phyloP scores from a whole-genome alignment of 1,140 invertebrate genomes.

The Dendroctonus valens region DNA sequence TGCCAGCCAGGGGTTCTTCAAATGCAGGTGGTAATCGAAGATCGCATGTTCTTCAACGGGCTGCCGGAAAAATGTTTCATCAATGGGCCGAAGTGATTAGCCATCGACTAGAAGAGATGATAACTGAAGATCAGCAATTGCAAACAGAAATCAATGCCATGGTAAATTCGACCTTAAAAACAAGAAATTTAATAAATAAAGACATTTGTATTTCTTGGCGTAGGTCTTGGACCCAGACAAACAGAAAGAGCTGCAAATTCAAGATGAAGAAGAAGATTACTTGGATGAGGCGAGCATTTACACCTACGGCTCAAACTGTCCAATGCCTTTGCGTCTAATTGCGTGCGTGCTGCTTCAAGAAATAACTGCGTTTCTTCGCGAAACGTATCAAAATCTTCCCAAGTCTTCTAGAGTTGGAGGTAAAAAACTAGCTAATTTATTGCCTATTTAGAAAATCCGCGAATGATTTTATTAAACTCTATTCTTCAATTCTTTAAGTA shows the following conservation, averaged over 20 bases:
- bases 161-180: constrained; percentile 31
- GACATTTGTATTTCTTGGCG: not conserved
- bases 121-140: constrained; percentile 72
- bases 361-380: constrained; percentile 94
- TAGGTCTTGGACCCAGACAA: constrained; percentile 68
- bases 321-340: constrained; percentile 86
- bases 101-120: constrained; percentile 79
- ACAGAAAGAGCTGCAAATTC: constrained; percentile 78
- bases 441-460: too few species aligned
- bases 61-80: constrained; percentile 95
- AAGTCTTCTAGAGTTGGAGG: constrained; percentile 69
- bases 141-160: constrained; percentile 67
- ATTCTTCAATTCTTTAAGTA: too few species aligned
- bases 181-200: not conserved
- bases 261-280: constrained; percentile 98
- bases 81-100: constrained; percentile 94
- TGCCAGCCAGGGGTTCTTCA: constrained; percentile 47
- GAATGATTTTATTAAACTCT: too few species aligned
- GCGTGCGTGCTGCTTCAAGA: constrained; percentile 92
- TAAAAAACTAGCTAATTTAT: constrained; percentile 36
- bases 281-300: constrained; percentile 94
- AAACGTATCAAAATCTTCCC: constrained; percentile 85
- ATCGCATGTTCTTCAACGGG: constrained; percentile 80
- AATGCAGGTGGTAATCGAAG: constrained; percentile 60
- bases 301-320: constrained; percentile 80